Evolutionary conservation across 2,888 invertebrate species (phyloP).

Genomic region (Agrochola litura): DNA sequence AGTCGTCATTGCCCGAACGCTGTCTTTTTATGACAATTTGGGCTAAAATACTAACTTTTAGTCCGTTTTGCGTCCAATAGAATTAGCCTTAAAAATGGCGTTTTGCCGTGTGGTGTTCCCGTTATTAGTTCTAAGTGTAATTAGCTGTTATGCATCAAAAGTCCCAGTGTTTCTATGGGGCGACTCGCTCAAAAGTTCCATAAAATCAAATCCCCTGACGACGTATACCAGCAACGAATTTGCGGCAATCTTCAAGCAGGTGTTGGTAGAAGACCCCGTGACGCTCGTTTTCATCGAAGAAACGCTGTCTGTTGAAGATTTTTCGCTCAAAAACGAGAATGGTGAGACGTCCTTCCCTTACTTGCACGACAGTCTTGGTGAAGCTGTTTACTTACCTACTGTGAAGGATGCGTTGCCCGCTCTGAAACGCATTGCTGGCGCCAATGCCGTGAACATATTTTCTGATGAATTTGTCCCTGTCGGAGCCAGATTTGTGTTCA

Average conservation of each 20-base stretch:
- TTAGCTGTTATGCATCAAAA: conserved; percentile 79
- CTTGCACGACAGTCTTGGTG: conserved; percentile 77
- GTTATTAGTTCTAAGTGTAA: conserved; percentile 84
- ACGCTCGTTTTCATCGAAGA: conserved; percentile 89
- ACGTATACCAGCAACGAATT: conserved; percentile 80
- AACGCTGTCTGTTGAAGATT: conserved; percentile 91
- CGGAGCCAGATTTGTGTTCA: conserved; percentile 88
- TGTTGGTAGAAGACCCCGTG: conserved; percentile 80
- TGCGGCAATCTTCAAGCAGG: conserved; percentile 77
- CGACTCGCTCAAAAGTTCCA: conserved; percentile 74
- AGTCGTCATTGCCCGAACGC: conserved; percentile 82
- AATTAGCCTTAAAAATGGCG: conserved; percentile 83
- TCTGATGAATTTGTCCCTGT: conserved; percentile 78
- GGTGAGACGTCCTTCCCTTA: conserved; percentile 83
- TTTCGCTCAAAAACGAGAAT: conserved; percentile 86
- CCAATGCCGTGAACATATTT: conserved; percentile 80
- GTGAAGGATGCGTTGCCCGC: conserved; percentile 91
- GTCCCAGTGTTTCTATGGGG: conserved; percentile 92
- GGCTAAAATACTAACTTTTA: conserved; percentile 80
- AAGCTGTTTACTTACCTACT: conserved; percentile 90
- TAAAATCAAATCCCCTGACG: conserved; percentile 78
- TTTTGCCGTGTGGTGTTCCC: conserved; percentile 85
- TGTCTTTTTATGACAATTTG: conserved; percentile 82
- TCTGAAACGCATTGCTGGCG: conserved; percentile 87
- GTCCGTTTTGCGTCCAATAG: conserved; percentile 82